Percentiles rank a stretch among this genome's conserved stretches.
Conservation (phyloP, 2,113 vertebrate genomes). For the Nymphicus hollandicus region DNA sequence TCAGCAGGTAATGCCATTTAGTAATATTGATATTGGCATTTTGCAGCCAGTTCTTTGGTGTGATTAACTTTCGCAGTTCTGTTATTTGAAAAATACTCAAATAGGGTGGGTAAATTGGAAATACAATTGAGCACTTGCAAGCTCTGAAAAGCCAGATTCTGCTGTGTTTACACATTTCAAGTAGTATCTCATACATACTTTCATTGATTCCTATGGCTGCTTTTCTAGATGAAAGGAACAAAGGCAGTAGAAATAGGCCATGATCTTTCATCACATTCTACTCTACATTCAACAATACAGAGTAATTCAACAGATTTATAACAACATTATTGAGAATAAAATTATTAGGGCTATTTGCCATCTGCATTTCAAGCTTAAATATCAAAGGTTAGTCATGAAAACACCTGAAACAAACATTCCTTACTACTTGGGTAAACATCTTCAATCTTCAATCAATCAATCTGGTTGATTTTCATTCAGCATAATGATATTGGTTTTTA, state of each 20-base stretch:
- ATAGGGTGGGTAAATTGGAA: neutral
- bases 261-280: neutral
- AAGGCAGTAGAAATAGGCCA: neutral
- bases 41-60: neutral
- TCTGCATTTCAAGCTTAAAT: neutral
- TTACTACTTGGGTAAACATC: neutral
- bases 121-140: neutral
- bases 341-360: neutral
- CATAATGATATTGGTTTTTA: neutral
- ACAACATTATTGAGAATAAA: neutral
- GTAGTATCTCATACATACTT: neutral
- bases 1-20: neutral
- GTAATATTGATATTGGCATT: neutral
- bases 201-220: neutral
- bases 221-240: neutral
- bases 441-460: neutral
- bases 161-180: neutral
- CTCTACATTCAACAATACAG: neutral
- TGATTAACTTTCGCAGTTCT: neutral
- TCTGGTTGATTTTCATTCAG: neutral
- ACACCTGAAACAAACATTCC: neutral
- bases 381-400: neutral
- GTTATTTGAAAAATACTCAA: neutral
- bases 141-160: neutral
- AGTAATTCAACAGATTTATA: neutral